phyloP scores from a whole-genome alignment of 2,888 invertebrate genomes.

The Drosophila leonis region DNA sequence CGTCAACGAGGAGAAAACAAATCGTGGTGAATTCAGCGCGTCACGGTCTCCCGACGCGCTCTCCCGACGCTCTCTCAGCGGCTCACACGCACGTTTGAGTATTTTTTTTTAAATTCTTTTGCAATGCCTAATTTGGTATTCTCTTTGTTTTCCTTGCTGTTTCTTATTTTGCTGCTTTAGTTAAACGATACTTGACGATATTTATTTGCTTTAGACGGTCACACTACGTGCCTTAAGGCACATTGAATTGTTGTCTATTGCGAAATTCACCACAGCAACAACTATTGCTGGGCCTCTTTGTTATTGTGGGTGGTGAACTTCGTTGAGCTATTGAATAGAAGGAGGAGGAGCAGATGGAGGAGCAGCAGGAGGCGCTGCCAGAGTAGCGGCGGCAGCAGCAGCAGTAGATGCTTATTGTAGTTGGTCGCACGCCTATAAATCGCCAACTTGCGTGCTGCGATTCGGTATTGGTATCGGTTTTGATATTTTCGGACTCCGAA shows the following conservation, averaged over 20 bases:
- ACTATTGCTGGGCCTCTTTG: conserved; percentile 44
- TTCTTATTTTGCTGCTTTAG: neutral
- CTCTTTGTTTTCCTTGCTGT: conserved; percentile 12
- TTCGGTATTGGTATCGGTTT: conserved; percentile 56
- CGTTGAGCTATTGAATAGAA: conserved; percentile 1
- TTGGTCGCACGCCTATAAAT: conserved; percentile 68
- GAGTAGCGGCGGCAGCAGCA: conserved; percentile 15
- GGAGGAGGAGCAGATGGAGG: neutral
- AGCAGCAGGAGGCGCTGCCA: neutral
- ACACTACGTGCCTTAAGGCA: conserved; percentile 17
- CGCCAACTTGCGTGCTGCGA: conserved; percentile 64
- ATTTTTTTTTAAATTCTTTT: conserved; percentile 29
- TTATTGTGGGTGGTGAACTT: conserved; percentile 43
- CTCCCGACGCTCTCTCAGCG: conserved; percentile 13
- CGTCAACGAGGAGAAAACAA: conserved; percentile 35
- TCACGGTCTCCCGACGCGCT: conserved; percentile 24
- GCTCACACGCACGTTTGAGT: conserved; percentile 25
- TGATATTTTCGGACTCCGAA: conserved; percentile 63
- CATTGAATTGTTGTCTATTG: conserved; percentile 42
- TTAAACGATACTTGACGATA: conserved; percentile 18
- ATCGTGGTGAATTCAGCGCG: conserved; percentile 59
- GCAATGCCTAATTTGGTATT: conserved; percentile 7
- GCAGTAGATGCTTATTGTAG: conserved; percentile 42
- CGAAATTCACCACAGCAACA: conserved; percentile 52
- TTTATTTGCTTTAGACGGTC: conserved; percentile 11